Evolutionary conservation across 2,888 invertebrate species (phyloP), one percentile per base, ranked within the genome.

Genomic region (Venusia cambrica): DNA sequence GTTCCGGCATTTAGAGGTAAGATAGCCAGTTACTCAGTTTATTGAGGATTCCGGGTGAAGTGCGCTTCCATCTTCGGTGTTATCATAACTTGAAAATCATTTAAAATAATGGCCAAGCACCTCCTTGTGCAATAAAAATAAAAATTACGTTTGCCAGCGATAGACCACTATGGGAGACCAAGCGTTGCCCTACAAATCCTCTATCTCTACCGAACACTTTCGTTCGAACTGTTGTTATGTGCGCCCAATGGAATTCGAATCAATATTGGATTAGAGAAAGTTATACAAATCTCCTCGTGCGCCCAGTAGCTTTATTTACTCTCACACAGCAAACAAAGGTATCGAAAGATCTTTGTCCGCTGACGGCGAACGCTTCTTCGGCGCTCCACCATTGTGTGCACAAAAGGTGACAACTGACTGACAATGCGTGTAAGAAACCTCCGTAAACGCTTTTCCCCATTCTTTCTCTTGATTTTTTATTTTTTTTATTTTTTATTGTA

Each of bases 341-440:
- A 57, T 58, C 58, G 57, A 57, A 52, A 56, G 65, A 60, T 62
- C 58, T 60, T 42, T 54, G 40, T 47, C 31, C 48, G 47, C 48
- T 47, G 46, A 53, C 51, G 45, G 29, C 17, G 25, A 29, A 43
- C 29, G 39, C 28, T 17, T 46, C 31, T 54, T 51, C 53, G 57
- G 52, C 55, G 60, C 58, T 54, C 42, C 33, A 34, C 57, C 59
- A 69, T 73, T 73, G 73, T 73, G 72, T 65, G 65, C 60, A 56
- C 63, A 70, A 71, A 70, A 69, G 67, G 57, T 64, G 65, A 62
- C 62, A 55, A 67, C 57, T 53, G 51, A 57, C 54, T 52, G 49
- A 48, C n/a, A n/a, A n/a, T n/a, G 55, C 45, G 51, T 54, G 44
- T 53, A 51, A 10, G 59, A 60, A 51, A 56, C 53, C 60, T 57